These are phyloP conservation scores for Cyprinodon diabolis DNA, from an alignment of 2,797 vertebrate species.

Conservation along the genomic window DNA sequence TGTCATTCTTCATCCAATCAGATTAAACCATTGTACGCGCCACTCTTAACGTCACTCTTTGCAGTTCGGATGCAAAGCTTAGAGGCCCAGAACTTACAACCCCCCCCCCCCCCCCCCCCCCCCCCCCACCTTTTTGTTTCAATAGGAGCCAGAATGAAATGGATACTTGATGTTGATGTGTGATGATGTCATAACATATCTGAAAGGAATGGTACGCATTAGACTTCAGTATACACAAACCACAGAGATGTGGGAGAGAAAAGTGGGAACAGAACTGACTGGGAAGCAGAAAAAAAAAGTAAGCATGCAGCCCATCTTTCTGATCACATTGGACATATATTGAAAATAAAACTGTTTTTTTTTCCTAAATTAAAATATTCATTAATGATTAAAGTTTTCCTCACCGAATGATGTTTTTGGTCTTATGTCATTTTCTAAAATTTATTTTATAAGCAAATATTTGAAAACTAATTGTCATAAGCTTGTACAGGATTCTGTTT, in stretches of 20 bases:
- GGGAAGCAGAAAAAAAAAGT: slow-evolving; percentile 6
- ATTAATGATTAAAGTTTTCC: too few relatives aligned
- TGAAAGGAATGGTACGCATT: slow-evolving; percentile 58
- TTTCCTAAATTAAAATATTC: too few relatives aligned
- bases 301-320: neutral
- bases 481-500: too few relatives aligned
- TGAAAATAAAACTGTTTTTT: neutral
- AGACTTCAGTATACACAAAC: slow-evolving; percentile 59
- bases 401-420: too few relatives aligned
- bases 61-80: too few relatives aligned
- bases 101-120: neutral
- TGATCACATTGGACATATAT: slow-evolving; percentile 15
- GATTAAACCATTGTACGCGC: too few relatives aligned
- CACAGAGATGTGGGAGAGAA: slow-evolving; percentile 21
- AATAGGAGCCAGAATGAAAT: slow-evolving; percentile 53
- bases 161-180: slow-evolving; percentile 38
- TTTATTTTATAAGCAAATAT: too few relatives aligned
- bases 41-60: too few relatives aligned
- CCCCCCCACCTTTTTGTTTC: slow-evolving; percentile 14
- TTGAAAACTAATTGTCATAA: too few relatives aligned
- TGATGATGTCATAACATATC: slow-evolving; percentile 59
- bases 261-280: neutral
- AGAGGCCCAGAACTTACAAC: too few relatives aligned
- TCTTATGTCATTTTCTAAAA: too few relatives aligned
- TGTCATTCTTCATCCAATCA: too few relatives aligned